Evolutionary conservation across 2,888 invertebrate species (phyloP), one percentile per base, ranked within the genome.

Genomic region (Chrysodeixis includens): DNA sequence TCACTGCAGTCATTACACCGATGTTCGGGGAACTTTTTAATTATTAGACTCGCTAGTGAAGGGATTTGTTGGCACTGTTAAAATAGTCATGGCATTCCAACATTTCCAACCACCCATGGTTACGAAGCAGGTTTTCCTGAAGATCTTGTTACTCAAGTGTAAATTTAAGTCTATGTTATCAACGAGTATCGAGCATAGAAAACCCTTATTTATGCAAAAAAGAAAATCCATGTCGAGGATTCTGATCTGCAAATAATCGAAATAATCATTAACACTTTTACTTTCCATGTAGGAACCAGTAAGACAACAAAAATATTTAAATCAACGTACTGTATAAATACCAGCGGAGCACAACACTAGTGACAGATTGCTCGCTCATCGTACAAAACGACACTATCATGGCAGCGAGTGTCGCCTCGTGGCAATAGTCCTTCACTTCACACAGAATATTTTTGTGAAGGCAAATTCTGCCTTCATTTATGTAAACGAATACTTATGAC

Each of bases 11-110:
- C 89, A 89, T 88, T 88, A 86, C 84, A 85, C 81, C 79, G 81
- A 69, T 69, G 78, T 92, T 90, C 89, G 83, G 72, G 86, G 88
- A 88, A 91, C 77, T 89, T 89, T 88, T 90, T 89, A 89, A 90
- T 90, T 89, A 88, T 86, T 87, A 51, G 57, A 74, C 64, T 63
- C 59, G 59, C 67, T 55, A 30, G 52, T 52, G 51, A 62, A 73
- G 74, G 78, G 73, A 77, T 74, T 74, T 77, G 73, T 62, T 77
- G 52, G 51, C 68, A 30, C 56, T 77, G 53, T 77, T 55, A 67
- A 73, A 74, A 77, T 74, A 74, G 78, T 59, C 9, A 18, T 49
- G 46, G 46, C 4, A 2, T 49, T 49, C 46, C 4, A 20, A 49
- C 10, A 0, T 0, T 49, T 49, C 46, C 4, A 20, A 49, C 10